These are phyloP conservation scores for Fissipunctia ypsillon DNA, from an alignment of 2,888 invertebrate species.

Conservation along the genomic window DNA sequence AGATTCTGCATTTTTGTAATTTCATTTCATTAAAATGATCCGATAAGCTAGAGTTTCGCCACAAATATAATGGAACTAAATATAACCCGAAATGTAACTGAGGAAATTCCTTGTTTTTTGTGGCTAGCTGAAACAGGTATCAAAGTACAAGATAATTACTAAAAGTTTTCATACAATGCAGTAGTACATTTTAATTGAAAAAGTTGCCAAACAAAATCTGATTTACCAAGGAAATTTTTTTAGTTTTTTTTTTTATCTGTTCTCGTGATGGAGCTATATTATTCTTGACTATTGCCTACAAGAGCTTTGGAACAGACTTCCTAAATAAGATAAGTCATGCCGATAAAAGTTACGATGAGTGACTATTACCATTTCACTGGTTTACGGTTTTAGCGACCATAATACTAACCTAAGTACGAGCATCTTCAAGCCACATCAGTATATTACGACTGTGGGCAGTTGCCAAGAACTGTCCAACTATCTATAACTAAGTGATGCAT, in stretches of 20 bases:
- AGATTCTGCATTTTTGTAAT: neutral
- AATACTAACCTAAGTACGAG: slow-evolving; percentile 27
- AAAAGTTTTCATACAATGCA: neutral
- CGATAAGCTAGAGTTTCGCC: neutral
- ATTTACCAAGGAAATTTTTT: neutral
- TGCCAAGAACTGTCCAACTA: slow-evolving; percentile 34
- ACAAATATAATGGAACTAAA: neutral
- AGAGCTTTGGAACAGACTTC: too few species aligned
- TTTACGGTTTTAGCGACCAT: slow-evolving; percentile 28
- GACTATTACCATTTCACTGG: slow-evolving; percentile 26
- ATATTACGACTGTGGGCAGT: slow-evolving; percentile 24
- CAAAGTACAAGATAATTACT: neutral
- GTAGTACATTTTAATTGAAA: neutral
- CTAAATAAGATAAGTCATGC: slow-evolving; percentile 14
- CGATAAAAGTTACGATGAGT: slow-evolving; percentile 28
- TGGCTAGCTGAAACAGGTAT: neutral
- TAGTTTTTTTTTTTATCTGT: neutral
- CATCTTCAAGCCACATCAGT: slow-evolving; percentile 31
- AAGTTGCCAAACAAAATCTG: neutral
- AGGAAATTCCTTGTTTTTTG: neutral
- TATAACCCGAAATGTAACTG: too few species aligned
- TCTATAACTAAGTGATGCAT: neutral
- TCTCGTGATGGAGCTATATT: too few species aligned
- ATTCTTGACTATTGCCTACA: neutral
- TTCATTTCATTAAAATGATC: neutral